Base-by-base conservation (phyloP, 92 coral and sea anemone species). In the Epizoanthus rinbou region DNA sequence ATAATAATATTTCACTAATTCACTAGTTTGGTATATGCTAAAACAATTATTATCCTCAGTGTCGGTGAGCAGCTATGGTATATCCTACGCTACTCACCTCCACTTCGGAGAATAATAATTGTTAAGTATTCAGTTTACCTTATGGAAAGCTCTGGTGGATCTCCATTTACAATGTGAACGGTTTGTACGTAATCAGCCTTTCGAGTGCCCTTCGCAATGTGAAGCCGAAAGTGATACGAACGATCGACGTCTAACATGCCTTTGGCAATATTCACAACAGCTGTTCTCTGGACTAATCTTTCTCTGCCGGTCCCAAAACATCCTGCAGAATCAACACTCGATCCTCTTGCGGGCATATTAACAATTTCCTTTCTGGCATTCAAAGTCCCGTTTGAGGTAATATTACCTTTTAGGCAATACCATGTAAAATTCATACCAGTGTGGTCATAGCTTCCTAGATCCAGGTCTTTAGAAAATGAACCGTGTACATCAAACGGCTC, bases 141-240 rank as follows among this genome's bases (percentile, higher is more conserved):
- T 23, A 73, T 50, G 41, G 59, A 47, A 45, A 73, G 25, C 62
- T 73, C 18, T 21, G 78, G 78, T 9, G 60, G 28, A 45, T 73
- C 25, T 43, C 60, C 78, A 4, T 4, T 22, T 15, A 73, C 78
- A 22, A 50, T 33, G 78, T 73, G 60, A 11, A 73, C 37, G 9
- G 78, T 73, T 73, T 73, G 78, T 73, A 73, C 4, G 18, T 45
- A 73, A 58, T n/a, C 54, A 6, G 60, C 59, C 24, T 7, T 45
- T 50, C 78, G 78, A 45, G 52, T 21, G 54, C 47, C 62, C 45
- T 50, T 73, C 19, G 25, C 15, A 23, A 50, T 13, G 24, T 73
- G 59, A 10, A 73, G 78, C 16, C 47, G 35, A 22, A 73, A 73
- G 6, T 10, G 25, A 58, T 73, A 73, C 59, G 78, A 73, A 50